Evolutionary conservation across 2,888 invertebrate genomes (phyloP).

Genomic region (Chrysolina oricalcia): DNA sequence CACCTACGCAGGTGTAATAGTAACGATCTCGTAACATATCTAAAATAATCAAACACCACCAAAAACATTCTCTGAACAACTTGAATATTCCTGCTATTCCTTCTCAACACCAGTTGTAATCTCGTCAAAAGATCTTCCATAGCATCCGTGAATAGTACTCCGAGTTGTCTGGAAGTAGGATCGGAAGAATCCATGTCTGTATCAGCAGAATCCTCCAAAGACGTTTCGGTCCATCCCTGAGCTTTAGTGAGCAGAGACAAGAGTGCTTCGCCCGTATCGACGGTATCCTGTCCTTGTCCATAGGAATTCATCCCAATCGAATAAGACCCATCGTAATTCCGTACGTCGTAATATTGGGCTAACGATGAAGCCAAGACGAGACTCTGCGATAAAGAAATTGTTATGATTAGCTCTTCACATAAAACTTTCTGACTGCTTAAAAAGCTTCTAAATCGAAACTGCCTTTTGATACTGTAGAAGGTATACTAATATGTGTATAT

Average conservation of each 20-base stretch:
- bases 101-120: neutral
- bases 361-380: neutral
- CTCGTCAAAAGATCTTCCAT: neutral
- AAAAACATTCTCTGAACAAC: neutral
- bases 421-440: neutral
- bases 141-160: neutral
- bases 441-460: no score
- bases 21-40: neutral
- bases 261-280: slow-evolving; percentile 27
- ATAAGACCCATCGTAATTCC: slow-evolving; percentile 39
- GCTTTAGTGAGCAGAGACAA: slow-evolving; percentile 25
- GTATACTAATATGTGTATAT: no score
- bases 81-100: neutral
- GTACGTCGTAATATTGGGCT: slow-evolving; percentile 32
- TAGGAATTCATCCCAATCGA: slow-evolving; percentile 34
- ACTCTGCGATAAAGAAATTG: slow-evolving; percentile 11
- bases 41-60: neutral
- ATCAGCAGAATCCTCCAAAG: neutral
- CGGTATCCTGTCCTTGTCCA: slow-evolving; percentile 9
- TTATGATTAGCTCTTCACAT: no score
- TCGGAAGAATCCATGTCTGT: neutral
- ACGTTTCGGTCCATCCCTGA: slow-evolving; percentile 36
- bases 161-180: neutral
- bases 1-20: neutral
- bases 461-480: no score